Conservation (phyloP, 2,113 vertebrate genomes). For the Macquaria ambigua region DNA sequence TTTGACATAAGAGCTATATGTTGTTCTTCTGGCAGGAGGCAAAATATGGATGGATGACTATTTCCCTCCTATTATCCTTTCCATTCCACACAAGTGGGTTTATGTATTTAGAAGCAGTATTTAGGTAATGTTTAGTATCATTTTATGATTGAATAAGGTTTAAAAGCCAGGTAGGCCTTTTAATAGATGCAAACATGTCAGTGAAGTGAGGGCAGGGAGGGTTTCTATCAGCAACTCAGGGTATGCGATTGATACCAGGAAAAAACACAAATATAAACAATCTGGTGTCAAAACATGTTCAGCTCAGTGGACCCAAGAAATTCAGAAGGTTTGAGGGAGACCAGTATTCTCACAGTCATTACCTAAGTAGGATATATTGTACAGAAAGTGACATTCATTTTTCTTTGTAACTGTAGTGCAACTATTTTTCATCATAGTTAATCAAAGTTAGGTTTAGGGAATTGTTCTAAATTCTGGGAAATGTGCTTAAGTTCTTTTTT, state of each 20-base stretch:
- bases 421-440: no score
- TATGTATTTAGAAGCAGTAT: background rate
- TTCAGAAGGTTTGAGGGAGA: background rate
- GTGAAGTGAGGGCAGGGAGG: background rate
- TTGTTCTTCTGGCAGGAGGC: slow-evolving; percentile 18
- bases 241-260: background rate
- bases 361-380: background rate
- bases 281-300: background rate
- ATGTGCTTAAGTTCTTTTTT: no score
- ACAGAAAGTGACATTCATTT: background rate
- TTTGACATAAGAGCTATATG: slow-evolving; percentile 16
- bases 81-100: background rate
- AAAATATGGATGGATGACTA: slow-evolving; percentile 1
- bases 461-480: no score
- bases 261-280: no score
- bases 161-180: background rate
- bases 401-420: background rate
- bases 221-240: background rate
- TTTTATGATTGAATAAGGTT: background rate
- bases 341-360: background rate
- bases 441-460: no score
- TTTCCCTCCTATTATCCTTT: background rate
- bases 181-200: background rate
- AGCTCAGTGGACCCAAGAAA: background rate
- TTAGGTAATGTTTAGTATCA: background rate